These are phyloP conservation scores for Tetramorium bicarinatum DNA, from an alignment of 2,888 invertebrate species.

Conservation along the genomic window DNA sequence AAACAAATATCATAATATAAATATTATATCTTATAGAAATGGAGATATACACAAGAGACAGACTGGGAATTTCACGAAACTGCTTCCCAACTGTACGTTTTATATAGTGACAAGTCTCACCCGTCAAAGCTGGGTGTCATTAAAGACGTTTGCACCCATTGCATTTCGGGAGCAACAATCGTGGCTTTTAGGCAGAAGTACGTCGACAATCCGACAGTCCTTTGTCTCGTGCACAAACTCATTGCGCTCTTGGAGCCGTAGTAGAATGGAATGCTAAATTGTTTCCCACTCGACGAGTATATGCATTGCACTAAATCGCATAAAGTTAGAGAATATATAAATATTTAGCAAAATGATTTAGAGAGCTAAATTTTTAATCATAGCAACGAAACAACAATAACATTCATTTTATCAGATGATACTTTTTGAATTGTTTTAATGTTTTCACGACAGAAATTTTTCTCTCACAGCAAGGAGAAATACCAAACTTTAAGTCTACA, in stretches of 20 bases:
- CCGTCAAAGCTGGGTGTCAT: slow-evolving; percentile 39
- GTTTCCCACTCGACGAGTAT: slow-evolving; percentile 5
- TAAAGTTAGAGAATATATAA: slow-evolving; percentile 16
- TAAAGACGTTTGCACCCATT: slow-evolving; percentile 42
- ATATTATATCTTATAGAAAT: slow-evolving; percentile 1
- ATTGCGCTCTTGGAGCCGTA: neutral
- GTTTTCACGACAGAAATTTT: neutral
- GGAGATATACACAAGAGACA: neutral
- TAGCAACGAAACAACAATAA: neutral
- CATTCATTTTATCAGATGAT: neutral
- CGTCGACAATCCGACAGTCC: slow-evolving; percentile 14
- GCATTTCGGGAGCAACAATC: slow-evolving; percentile 34
- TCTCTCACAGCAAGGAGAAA: slow-evolving; percentile 1
- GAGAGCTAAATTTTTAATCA: neutral
- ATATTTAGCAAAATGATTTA: slow-evolving; percentile 8
- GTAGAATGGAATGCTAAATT: slow-evolving; percentile 37
- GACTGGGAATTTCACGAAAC: slow-evolving; percentile 13
- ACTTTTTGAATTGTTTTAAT: neutral
- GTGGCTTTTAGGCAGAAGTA: slow-evolving; percentile 28
- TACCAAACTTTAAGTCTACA: slow-evolving; percentile 15
- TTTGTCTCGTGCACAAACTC: slow-evolving; percentile 37
- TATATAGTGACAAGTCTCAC: neutral
- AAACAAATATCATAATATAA: neutral
- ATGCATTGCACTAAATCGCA: neutral
- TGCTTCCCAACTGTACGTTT: slow-evolving; percentile 26